Evolutionary conservation across 2,113 vertebrate species (phyloP).

Genomic region (Fukomys damarensis): DNA sequence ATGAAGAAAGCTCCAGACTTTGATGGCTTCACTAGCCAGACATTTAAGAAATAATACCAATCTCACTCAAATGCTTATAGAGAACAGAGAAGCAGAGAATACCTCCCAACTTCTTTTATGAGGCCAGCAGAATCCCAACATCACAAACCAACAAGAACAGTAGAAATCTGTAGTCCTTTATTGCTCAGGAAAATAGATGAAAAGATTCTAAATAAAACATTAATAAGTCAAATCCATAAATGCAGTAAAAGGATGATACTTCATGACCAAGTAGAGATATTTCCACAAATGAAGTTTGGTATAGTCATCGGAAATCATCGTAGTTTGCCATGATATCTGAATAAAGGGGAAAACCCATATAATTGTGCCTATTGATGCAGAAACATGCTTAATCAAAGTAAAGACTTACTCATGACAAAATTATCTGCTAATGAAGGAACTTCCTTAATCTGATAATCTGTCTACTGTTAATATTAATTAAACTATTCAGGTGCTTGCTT

Average conservation of each 20-base stretch:
- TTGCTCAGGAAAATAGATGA: neutral
- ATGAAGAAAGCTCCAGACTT: neutral
- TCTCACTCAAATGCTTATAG: neutral
- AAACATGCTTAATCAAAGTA: neutral
- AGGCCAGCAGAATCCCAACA: neutral
- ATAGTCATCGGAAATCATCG: neutral
- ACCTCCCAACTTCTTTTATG: neutral
- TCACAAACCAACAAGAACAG: neutral
- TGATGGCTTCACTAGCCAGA: neutral
- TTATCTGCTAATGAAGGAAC: neutral
- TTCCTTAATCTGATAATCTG: neutral
- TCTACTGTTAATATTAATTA: neutral
- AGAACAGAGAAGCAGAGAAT: neutral
- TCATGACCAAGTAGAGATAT: neutral
- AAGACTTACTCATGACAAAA: neutral
- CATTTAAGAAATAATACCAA: neutral
- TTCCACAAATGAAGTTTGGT: neutral
- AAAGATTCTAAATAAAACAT: neutral
- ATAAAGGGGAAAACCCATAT: neutral
- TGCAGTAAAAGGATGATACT: neutral
- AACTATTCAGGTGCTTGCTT: neutral
- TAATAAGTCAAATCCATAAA: neutral
- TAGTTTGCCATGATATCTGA: neutral
- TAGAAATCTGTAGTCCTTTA: neutral
- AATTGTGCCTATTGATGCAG: neutral